phyloP scores from a whole-genome alignment of 1,140 invertebrate genomes.

The Cotesia typhae region DNA sequence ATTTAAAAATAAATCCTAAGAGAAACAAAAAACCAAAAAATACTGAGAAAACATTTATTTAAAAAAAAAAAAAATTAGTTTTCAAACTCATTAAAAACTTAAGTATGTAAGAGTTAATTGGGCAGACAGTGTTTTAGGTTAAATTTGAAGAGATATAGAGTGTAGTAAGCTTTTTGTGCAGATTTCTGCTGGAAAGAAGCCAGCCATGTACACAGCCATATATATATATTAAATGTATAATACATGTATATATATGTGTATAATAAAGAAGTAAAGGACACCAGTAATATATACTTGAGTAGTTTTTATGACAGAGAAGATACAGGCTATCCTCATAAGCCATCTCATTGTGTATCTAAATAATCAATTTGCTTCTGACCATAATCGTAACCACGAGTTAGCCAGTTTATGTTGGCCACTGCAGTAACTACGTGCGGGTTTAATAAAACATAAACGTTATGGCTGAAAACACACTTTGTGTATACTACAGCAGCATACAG shows the following conservation, averaged over 20 bases:
- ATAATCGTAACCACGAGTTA: constrained; percentile 64
- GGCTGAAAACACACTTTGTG: constrained; percentile 22
- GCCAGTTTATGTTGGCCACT: constrained; percentile 53
- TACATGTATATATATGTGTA: neutral
- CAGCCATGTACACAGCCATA: neutral
- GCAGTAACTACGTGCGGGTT: constrained; percentile 46
- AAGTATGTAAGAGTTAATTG: neutral
- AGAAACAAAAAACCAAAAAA: neutral
- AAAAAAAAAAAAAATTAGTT: neutral
- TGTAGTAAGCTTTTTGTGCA: neutral
- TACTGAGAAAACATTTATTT: neutral
- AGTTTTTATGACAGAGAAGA: constrained; percentile 36
- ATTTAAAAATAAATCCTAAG: neutral
- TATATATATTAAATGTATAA: neutral
- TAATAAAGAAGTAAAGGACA: neutral
- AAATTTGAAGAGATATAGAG: constrained; percentile 3
- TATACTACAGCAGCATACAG: neutral
- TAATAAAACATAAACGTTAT: constrained; percentile 18
- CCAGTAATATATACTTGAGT: neutral
- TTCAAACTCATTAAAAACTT: neutral
- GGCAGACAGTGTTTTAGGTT: constrained; percentile 20
- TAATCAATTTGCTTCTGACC: constrained; percentile 61
- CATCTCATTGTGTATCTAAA: constrained; percentile 57
- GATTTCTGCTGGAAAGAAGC: neutral
- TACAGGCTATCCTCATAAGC: constrained; percentile 43